phyloP scores from a whole-genome alignment of 1,140 invertebrate genomes.

The Drosophila hydei region DNA sequence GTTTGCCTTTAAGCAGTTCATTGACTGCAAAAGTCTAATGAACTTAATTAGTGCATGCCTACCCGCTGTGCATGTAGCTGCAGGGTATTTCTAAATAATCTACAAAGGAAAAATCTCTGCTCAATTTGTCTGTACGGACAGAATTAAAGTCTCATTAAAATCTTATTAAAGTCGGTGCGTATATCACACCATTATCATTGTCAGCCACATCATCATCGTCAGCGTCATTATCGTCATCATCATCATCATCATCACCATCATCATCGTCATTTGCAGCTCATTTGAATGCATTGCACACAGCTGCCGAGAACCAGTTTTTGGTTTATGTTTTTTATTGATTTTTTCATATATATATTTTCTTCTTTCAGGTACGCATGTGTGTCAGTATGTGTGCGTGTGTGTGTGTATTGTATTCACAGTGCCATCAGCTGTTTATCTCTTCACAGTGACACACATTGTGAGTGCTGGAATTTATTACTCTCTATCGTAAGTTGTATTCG shows the following conservation, averaged over 20 bases:
- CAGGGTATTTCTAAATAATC: constrained; percentile 12
- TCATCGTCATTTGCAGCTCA: constrained; percentile 4
- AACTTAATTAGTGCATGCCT: constrained; percentile 21
- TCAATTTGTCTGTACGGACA: constrained; percentile 3
- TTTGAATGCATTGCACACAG: constrained; percentile 40
- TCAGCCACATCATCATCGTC: constrained; percentile 14
- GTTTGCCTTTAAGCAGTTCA: constrained; percentile 8
- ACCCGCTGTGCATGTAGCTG: constrained; percentile 19
- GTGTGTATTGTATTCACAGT: constrained; percentile 24
- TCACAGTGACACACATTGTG: constrained; percentile 45
- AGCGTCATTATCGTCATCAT: neutral
- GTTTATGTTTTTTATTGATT: constrained; percentile 37
- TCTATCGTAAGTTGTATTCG: neutral
- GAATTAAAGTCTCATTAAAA: constrained; percentile 5
- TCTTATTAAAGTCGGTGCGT: constrained; percentile 3
- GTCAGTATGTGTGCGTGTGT: neutral
- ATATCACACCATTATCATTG: constrained; percentile 20
- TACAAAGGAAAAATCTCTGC: neutral
- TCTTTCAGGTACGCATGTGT: constrained; percentile 7
- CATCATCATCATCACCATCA: neutral
- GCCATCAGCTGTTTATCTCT: constrained; percentile 44
- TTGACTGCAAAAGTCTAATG: constrained; percentile 1
- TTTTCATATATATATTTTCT: constrained; percentile 19
- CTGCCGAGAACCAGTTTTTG: constrained; percentile 41
- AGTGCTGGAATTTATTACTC: neutral